Evolutionary conservation across 2,113 vertebrate species (phyloP).

Genomic region (Columbina picui): DNA sequence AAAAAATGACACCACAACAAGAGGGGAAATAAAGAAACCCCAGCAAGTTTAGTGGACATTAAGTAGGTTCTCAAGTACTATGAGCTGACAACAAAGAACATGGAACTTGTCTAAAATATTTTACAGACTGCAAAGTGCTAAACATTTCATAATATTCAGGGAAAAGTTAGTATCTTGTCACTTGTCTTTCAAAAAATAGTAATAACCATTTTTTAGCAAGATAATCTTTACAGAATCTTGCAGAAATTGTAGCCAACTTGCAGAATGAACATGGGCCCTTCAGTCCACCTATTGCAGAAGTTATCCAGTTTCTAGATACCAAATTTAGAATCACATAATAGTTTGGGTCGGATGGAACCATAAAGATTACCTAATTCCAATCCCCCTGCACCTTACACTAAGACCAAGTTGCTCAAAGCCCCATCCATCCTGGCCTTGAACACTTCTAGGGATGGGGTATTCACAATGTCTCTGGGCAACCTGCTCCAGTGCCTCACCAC

Average conservation of each 20-base stretch:
- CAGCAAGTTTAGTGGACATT: background rate
- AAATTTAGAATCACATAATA: background rate
- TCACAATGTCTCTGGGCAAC: background rate
- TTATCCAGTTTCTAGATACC: accelerated
- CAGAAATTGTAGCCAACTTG: background rate
- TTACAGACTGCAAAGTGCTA: background rate
- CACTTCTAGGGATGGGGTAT: background rate
- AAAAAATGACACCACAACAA: background rate
- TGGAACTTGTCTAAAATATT: background rate
- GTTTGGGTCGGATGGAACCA: background rate
- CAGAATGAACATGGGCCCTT: background rate
- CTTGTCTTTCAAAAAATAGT: background rate
- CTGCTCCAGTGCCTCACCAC: background rate
- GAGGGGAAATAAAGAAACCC: background rate
- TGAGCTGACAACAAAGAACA: background rate
- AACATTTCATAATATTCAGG: background rate
- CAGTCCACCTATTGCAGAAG: background rate
- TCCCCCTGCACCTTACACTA: too few species aligned
- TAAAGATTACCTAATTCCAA: background rate
- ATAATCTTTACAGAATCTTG: background rate
- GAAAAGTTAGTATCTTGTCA: background rate
- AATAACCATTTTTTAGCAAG: background rate
- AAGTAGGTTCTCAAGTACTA: background rate
- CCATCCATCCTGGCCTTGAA: background rate
- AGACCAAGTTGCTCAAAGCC: background rate